These are phyloP conservation scores for Acanthurus leucopareius DNA, from an alignment of 2,797 vertebrate species.

Conservation along the genomic window DNA sequence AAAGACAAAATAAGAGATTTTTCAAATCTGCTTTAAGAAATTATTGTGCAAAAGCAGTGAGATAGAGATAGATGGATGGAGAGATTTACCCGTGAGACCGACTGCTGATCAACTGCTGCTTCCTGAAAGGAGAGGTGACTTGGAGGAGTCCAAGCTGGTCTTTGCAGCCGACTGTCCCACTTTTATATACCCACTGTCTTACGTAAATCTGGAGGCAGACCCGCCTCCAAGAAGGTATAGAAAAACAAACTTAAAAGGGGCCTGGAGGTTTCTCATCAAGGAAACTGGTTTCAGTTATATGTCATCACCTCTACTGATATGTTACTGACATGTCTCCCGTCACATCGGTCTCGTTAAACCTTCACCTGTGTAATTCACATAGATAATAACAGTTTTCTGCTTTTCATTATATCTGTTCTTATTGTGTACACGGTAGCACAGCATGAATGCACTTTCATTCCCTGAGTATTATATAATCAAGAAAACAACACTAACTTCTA, in stretches of 20 bases:
- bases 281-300: background rate
- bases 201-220: background rate
- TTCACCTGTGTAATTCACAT: no score
- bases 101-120: conserved; percentile 17
- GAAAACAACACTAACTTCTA: no score
- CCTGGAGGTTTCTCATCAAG: rapidly evolving
- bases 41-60: background rate
- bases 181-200: conserved; percentile 31
- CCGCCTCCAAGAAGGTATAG: background rate
- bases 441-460: no score
- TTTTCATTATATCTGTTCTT: no score
- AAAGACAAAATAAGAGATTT: background rate
- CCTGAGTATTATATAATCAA: no score
- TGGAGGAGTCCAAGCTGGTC: conserved; percentile 1
- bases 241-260: background rate
- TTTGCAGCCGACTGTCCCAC: background rate
- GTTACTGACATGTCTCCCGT: no score
- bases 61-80: background rate
- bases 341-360: no score
- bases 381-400: no score
- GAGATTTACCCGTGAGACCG: conserved; percentile 24
- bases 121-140: conserved; percentile 4
- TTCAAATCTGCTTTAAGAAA: background rate
- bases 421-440: no score
- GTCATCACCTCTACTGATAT: background rate